These are phyloP conservation scores for Mythimna albipuncta DNA, from an alignment of 2,888 invertebrate species.

Conservation along the genomic window DNA sequence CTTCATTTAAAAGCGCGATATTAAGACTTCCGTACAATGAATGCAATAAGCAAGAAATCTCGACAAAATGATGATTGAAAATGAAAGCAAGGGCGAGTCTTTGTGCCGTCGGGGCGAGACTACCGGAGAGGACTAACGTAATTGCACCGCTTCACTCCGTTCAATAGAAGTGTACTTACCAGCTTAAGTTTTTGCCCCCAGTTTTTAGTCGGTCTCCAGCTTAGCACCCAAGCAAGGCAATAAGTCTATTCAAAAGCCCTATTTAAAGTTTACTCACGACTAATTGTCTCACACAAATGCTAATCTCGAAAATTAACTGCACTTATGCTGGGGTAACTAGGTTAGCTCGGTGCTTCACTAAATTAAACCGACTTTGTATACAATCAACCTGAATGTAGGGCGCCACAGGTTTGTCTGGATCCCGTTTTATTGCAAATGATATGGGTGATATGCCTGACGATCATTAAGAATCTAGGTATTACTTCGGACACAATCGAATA, in stretches of 20 bases:
- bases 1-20: constrained; percentile 48
- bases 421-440: constrained; percentile 26
- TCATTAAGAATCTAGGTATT: constrained; percentile 16
- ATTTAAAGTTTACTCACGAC: constrained; percentile 74
- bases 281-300: constrained; percentile 73
- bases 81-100: constrained; percentile 67
- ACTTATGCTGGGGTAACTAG: constrained; percentile 70
- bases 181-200: constrained; percentile 65
- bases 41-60: constrained; percentile 66
- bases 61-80: constrained; percentile 69
- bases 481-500: neutral
- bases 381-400: constrained; percentile 49
- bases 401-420: constrained; percentile 48
- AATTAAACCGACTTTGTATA: constrained; percentile 67
- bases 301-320: constrained; percentile 76
- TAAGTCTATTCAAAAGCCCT: constrained; percentile 69
- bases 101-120: constrained; percentile 58
- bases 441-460: constrained; percentile 18
- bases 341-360: constrained; percentile 66
- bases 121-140: constrained; percentile 66
- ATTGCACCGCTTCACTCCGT: constrained; percentile 69
- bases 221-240: constrained; percentile 62
- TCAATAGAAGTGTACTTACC: constrained; percentile 68
- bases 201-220: constrained; percentile 60
- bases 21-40: constrained; percentile 59